Percentiles rank a stretch among this genome's conserved stretches.
Conservation (phyloP, 1,140 invertebrate species). For the Cephus cinctus region DNA sequence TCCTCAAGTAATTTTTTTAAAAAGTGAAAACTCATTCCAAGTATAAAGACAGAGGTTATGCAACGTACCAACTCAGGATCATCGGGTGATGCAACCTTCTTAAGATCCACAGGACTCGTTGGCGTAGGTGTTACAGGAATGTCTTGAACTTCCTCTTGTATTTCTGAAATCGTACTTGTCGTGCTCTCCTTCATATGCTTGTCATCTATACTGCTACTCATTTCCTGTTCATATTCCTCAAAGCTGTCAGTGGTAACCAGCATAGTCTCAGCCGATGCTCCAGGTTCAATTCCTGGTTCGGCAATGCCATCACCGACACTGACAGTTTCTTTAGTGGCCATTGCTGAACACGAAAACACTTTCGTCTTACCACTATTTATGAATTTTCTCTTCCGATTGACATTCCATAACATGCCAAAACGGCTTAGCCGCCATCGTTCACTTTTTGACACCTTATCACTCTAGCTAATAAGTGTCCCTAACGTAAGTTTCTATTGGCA, state of each 20-base stretch:
- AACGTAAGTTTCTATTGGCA: no score
- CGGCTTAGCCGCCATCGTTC: constrained; percentile 22
- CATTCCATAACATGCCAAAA: constrained; percentile 21
- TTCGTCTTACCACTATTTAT: constrained; percentile 10
- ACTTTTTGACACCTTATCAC: no score
- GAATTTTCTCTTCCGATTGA: constrained; percentile 12
- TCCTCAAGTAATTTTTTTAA: no score
- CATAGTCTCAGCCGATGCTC: constrained; percentile 63
- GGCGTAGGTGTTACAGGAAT: constrained; percentile 24
- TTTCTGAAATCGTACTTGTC: constrained; percentile 59
- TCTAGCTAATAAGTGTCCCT: no score
- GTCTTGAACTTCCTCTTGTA: constrained; percentile 57
- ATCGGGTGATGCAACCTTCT: constrained; percentile 32
- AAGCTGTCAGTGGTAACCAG: constrained; percentile 69
- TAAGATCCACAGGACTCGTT: constrained; percentile 18
- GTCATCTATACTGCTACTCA: constrained; percentile 63
- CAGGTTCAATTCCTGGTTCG: constrained; percentile 55
- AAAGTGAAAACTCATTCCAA: no score
- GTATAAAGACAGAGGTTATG: constrained; percentile 22
- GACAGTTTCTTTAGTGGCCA: constrained; percentile 35
- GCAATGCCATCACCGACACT: constrained; percentile 40
- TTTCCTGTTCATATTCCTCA: constrained; percentile 68
- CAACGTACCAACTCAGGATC: constrained; percentile 37
- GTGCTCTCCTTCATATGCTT: constrained; percentile 46
- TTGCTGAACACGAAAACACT: constrained; percentile 20